These are phyloP conservation scores for Acanthacorydalis orientalis DNA, from an alignment of 2,888 invertebrate species.

Conservation along the genomic window DNA sequence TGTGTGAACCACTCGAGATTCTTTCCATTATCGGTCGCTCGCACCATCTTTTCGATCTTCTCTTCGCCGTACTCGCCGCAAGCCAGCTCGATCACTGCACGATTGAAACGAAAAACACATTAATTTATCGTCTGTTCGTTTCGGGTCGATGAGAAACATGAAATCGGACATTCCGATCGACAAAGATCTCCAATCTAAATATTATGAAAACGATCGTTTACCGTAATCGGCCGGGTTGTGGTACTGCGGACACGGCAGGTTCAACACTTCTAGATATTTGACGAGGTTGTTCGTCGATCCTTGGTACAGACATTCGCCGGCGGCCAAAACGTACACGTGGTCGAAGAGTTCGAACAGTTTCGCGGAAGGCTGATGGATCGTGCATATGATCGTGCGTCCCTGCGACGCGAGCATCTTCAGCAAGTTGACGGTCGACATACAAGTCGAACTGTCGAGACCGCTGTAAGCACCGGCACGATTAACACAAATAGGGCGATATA, in stretches of 20 bases:
- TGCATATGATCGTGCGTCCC: slow-evolving; percentile 78
- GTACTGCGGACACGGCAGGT: slow-evolving; percentile 71
- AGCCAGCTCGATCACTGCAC: slow-evolving; percentile 78
- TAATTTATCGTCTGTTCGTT: no score
- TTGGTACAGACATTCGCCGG: slow-evolving; percentile 70
- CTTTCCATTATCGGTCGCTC: slow-evolving; percentile 53
- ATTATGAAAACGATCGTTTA: slow-evolving; percentile 34
- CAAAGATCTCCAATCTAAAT: no score
- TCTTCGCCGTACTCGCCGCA: slow-evolving; percentile 82
- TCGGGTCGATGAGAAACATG: no score
- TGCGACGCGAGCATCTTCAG: slow-evolving; percentile 67
- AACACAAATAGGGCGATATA: no score
- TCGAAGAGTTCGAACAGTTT: slow-evolving; percentile 87
- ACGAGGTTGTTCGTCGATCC: slow-evolving; percentile 58
- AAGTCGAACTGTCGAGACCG: slow-evolving; percentile 78
- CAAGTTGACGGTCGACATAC: slow-evolving; percentile 65
- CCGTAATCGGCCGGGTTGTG: slow-evolving; percentile 94
- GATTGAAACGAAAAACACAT: no score
- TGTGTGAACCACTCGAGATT: slow-evolving; percentile 51
- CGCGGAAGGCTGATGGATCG: slow-evolving; percentile 89
- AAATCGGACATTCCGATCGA: no score
- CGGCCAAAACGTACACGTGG: slow-evolving; percentile 67
- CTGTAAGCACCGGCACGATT: no score
- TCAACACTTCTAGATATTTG: slow-evolving; percentile 59
- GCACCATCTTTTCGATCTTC: slow-evolving; percentile 46